These are phyloP conservation scores for Pogonomyrmex californicus DNA, from an alignment of 1,140 invertebrate species.

Conservation along the genomic window DNA sequence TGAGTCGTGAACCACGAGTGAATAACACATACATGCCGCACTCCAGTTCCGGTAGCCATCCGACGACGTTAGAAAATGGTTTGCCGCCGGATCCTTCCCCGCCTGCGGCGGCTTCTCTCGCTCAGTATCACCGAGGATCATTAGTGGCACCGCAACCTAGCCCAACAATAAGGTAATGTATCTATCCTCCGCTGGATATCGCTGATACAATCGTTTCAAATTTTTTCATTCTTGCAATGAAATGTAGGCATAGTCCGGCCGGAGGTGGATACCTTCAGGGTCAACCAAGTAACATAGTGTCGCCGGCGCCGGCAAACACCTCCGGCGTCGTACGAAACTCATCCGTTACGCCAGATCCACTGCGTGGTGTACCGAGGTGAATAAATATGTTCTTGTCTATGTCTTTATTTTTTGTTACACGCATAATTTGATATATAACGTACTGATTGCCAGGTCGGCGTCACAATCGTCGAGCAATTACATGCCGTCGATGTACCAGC, in stretches of 20 bases:
- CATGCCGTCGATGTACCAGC: conserved; percentile 80
- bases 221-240: neutral
- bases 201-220: conserved; percentile 9
- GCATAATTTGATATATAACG: neutral
- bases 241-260: conserved; percentile 83
- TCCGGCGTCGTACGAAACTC: conserved; percentile 85
- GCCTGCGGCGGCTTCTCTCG: conserved; percentile 81
- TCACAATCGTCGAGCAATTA: conserved; percentile 79
- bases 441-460: conserved; percentile 69
- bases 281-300: conserved; percentile 84
- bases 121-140: conserved; percentile 85
- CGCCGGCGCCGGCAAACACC: conserved; percentile 82
- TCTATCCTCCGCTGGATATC: neutral
- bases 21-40: conserved; percentile 84
- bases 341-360: conserved; percentile 84
- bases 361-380: conserved; percentile 84
- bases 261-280: conserved; percentile 83
- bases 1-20: conserved; percentile 81
- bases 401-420: neutral
- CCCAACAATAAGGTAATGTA: conserved; percentile 86
- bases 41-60: conserved; percentile 82
- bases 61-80: conserved; percentile 86
- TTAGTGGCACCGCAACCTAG: conserved; percentile 85
- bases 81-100: conserved; percentile 86
- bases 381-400: neutral